These are phyloP conservation scores for Melanostigma gelatinosum DNA, from an alignment of 2,113 vertebrate species.

Conservation along the genomic window DNA sequence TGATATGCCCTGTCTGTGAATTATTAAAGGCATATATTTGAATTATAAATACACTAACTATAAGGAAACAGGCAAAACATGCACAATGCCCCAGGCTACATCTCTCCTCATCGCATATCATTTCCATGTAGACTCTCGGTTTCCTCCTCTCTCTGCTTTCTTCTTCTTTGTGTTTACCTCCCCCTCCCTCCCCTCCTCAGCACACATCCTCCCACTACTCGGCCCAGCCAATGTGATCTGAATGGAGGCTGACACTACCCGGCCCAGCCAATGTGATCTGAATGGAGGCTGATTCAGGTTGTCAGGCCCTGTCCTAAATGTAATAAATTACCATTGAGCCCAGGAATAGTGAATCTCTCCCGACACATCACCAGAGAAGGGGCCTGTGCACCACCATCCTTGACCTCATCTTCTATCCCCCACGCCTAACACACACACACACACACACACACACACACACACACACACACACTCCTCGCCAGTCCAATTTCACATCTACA, in stretches of 20 bases:
- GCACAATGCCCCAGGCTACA: slow-evolving; percentile 70
- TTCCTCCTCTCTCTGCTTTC: slow-evolving; percentile 46
- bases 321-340: slow-evolving; percentile 75
- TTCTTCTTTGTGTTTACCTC: slow-evolving; percentile 70
- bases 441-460: background rate
- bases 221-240: slow-evolving; percentile 67
- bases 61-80: slow-evolving; percentile 74
- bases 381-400: slow-evolving; percentile 58
- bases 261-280: slow-evolving; percentile 73
- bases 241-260: slow-evolving; percentile 77
- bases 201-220: slow-evolving; percentile 33
- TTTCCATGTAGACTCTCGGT: slow-evolving; percentile 62
- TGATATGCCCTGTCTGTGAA: slow-evolving; percentile 70
- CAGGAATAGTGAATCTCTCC: slow-evolving; percentile 56
- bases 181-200: background rate
- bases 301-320: slow-evolving; percentile 77
- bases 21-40: slow-evolving; percentile 79
- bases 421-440: background rate
- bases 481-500: slow-evolving; percentile 15
- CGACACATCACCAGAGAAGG: slow-evolving; percentile 62
- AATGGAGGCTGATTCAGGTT: slow-evolving; percentile 77
- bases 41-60: slow-evolving; percentile 80
- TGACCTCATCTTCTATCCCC: slow-evolving; percentile 50
- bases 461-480: background rate
- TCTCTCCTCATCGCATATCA: slow-evolving; percentile 68